A percentile compares a stretch with the other conserved stretches of the same genome.
Conservation (phyloP, 1,140 invertebrate species). For the Sinella curviseta region DNA sequence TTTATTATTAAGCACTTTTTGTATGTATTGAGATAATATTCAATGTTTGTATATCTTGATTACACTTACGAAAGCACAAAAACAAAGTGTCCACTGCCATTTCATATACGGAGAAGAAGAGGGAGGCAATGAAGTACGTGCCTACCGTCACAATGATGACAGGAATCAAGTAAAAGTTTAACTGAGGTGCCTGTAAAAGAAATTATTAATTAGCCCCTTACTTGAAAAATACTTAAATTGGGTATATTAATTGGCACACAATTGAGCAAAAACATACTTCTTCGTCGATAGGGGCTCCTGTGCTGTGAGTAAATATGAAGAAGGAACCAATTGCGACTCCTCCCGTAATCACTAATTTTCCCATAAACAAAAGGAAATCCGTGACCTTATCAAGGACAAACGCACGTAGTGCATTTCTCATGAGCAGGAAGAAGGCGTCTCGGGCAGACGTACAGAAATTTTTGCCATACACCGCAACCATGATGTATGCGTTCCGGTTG, state of each 20-base stretch:
- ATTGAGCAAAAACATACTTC: neutral
- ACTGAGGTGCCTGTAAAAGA: conserved; percentile 53
- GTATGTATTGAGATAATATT: conserved; percentile 13
- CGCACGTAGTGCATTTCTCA: conserved; percentile 84
- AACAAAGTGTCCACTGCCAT: conserved; percentile 96
- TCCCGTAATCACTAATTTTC: conserved; percentile 80
- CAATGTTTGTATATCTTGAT: neutral
- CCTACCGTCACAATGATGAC: conserved; percentile 59
- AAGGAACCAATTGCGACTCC: conserved; percentile 70
- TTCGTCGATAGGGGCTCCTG: conserved; percentile 14
- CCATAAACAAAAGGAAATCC: conserved; percentile 87
- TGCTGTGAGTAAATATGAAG: conserved; percentile 57
- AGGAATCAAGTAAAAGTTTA: conserved; percentile 64
- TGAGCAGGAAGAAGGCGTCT: conserved; percentile 83
- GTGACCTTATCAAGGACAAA: conserved; percentile 76
- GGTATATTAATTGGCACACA: too few species aligned
- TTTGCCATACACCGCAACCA: conserved; percentile 93
- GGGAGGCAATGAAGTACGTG: conserved; percentile 73
- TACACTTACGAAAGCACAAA: conserved; percentile 85
- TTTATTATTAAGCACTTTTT: neutral
- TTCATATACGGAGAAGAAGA: conserved; percentile 90
- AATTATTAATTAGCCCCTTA: neutral
- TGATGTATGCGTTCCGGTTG: conserved; percentile 93
- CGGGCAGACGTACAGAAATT: conserved; percentile 86
- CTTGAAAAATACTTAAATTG: conserved; percentile 2